phyloP scores from a whole-genome alignment of 2,888 invertebrate species.

The Morpho deidamia region DNA sequence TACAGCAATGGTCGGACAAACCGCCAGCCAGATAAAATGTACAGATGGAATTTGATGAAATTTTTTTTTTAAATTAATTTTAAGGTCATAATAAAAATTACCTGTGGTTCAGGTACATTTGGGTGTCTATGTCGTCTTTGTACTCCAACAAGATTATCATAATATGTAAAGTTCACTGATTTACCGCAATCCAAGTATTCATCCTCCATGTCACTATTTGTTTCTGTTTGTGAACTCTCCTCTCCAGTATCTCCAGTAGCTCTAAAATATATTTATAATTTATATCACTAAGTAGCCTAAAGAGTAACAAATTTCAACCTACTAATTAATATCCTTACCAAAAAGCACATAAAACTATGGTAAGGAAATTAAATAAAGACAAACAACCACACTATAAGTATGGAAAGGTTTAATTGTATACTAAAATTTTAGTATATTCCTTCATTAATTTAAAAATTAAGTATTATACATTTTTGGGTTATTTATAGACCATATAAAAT shows the following conservation, averaged over 20 bases:
- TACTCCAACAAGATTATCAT: slow-evolving; percentile 92
- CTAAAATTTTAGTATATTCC: too few relatives aligned
- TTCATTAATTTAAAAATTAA: too few relatives aligned
- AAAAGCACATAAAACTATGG: too few relatives aligned
- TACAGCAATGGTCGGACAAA: background rate
- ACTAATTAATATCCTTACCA: too few relatives aligned
- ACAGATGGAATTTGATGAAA: background rate
- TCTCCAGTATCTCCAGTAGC: slow-evolving; percentile 56
- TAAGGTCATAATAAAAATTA: slow-evolving; percentile 24
- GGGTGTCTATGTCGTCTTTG: slow-evolving; percentile 90
- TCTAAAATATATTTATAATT: slow-evolving; percentile 33
- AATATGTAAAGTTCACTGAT: slow-evolving; percentile 92
- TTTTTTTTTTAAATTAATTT: background rate
- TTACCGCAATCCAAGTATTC: slow-evolving; percentile 89
- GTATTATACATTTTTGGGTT: too few relatives aligned
- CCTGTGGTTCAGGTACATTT: slow-evolving; percentile 90
- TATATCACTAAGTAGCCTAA: background rate
- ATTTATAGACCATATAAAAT: too few relatives aligned
- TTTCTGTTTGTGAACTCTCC: slow-evolving; percentile 46
- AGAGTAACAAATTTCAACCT: too few relatives aligned
- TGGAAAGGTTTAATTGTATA: too few relatives aligned
- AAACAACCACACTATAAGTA: too few relatives aligned
- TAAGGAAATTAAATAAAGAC: too few relatives aligned
- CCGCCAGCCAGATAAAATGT: background rate
- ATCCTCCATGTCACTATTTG: slow-evolving; percentile 67